Evolutionary conservation across 2,888 invertebrate genomes (phyloP).

Genomic region (Chydorus sphaericus): DNA sequence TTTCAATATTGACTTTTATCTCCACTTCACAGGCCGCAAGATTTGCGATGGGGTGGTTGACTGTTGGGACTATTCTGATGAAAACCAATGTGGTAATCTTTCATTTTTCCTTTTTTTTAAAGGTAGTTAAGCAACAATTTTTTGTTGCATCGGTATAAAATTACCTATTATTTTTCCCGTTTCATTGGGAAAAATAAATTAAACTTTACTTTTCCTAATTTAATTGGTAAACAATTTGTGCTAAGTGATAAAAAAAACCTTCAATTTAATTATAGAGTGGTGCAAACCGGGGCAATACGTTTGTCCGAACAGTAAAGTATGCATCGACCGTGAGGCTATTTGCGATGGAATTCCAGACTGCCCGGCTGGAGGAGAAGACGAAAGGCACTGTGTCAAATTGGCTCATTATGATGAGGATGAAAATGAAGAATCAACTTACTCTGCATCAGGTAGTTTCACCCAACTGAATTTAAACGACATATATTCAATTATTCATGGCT

Average conservation of each 20-base stretch:
- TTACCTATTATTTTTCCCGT: neutral
- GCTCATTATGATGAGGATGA: constrained; percentile 39
- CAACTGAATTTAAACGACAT: neutral
- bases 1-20: too few relatives aligned
- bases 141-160: neutral
- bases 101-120: constrained; percentile 1
- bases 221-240: neutral
- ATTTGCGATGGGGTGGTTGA: constrained; percentile 65
- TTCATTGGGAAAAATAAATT: neutral
- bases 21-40: constrained; percentile 49
- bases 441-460: constrained; percentile 27
- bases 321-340: constrained; percentile 46
- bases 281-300: constrained; percentile 54
- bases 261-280: constrained; percentile 41
- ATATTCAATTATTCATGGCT: neutral
- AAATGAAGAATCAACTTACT: constrained; percentile 44
- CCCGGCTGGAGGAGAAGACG: constrained; percentile 60
- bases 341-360: constrained; percentile 54
- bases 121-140: neutral
- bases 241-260: neutral
- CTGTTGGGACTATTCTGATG: constrained; percentile 66
- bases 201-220: neutral
- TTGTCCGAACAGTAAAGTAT: constrained; percentile 53
- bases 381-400: constrained; percentile 54
- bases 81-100: constrained; percentile 51